These are phyloP conservation scores for Hystrix cristata DNA, from an alignment of 2,113 vertebrate species.

Conservation along the genomic window DNA sequence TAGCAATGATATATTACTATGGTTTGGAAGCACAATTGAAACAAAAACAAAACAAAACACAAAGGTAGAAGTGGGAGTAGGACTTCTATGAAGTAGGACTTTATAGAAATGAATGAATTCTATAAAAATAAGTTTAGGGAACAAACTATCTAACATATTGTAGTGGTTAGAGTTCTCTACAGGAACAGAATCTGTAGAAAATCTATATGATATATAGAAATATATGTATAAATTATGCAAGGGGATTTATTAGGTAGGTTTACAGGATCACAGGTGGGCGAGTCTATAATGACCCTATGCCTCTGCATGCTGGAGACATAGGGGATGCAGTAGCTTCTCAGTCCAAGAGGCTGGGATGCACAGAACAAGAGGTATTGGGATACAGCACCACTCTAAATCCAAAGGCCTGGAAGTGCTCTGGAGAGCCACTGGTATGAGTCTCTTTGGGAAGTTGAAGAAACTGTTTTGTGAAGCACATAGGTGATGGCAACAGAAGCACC, in stretches of 20 bases:
- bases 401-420: not conserved
- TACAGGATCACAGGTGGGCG: not conserved
- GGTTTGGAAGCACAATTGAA: conserved; percentile 65
- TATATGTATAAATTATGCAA: not conserved
- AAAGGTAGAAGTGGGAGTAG: conserved; percentile 9
- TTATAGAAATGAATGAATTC: not conserved
- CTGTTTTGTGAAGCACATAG: not conserved
- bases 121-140: not conserved
- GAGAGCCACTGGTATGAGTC: not conserved
- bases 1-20: conserved; percentile 72
- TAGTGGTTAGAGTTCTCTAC: not conserved
- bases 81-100: not conserved
- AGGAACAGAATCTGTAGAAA: not conserved
- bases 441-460: not conserved
- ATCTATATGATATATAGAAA: not conserved
- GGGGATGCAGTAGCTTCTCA: not conserved
- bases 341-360: not conserved
- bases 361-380: not conserved
- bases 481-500: not conserved
- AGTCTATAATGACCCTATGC: not conserved
- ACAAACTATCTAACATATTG: not conserved
- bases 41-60: not conserved
- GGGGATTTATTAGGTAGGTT: not conserved
- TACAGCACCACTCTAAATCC: not conserved
- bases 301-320: not conserved